Base-by-base conservation (phyloP, 2,113 vertebrate species). In the Pangasianodon gigas region DNA sequence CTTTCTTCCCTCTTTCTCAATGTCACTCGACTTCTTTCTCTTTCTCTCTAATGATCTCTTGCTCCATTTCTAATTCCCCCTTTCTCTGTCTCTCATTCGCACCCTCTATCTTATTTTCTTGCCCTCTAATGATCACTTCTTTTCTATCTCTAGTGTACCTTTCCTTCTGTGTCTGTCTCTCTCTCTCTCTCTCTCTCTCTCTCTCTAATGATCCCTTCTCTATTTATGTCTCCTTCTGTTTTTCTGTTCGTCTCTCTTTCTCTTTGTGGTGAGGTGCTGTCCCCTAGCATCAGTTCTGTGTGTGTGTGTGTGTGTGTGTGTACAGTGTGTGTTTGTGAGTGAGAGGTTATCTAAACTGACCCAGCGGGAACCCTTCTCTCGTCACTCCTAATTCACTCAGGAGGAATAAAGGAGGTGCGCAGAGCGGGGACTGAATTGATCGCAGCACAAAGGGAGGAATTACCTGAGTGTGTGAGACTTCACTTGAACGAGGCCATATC, bases 341-440 rank as follows among this genome's bases (percentile, higher is more conserved):
- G 85, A 29, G 62, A 89, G 89, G 87, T 91, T 92, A 89, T 92
- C 87, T 91, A 89, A 89, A 92, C 87, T 90, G 85, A 90, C 90
- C 89, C 87, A 60, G 88, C 89, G 87, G 90, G 90, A 89, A 88
- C 62, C 32, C 85, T 87, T 52, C 87, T 88, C 56, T 88, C 79
- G 41, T 51, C 37, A 3, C 71, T 67, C 56, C 69, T 91, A 90
- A 90, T 92, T 90, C 85, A 89, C 90, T 91, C 88, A 91, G 67
- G 84, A 84, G 77, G 83, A 90, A 91, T 87, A 86, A 86, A 85
- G 83, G 88, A 87, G 85, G 79, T 67, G 48, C 51, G 16, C 62
- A 44, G 74, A 74, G 56, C 21, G 29, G 84, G 65, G 85, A 37
- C 89, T 69, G 56, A 86, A 89, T 89, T 88, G 92, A 90, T 90